Conservation (phyloP, 92 coral and sea anemone species). For the Phymanthus crucifer region DNA sequence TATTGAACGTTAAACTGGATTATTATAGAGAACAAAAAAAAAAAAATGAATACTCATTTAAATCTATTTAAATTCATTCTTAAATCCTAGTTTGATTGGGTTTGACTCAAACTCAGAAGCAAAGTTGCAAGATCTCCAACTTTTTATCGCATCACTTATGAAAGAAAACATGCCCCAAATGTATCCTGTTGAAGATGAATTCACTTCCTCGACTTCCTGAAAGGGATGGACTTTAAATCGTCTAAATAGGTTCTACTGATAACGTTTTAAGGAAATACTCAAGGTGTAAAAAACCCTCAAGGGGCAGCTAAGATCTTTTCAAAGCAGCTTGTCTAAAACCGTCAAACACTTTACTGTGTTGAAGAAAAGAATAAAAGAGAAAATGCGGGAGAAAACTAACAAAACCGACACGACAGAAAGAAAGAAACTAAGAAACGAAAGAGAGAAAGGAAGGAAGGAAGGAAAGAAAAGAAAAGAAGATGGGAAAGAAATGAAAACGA, state of each 20-base stretch:
- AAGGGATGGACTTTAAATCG: not conserved
- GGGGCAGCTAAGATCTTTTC: not conserved
- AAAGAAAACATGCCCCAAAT: not conserved
- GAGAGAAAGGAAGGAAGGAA: not conserved
- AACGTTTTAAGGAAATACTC: not conserved
- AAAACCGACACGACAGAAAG: too few species aligned
- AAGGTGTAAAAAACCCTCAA: not conserved
- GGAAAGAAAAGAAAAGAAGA: not conserved
- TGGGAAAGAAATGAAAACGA: not conserved
- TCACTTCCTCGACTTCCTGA: not conserved
- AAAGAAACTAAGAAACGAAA: not conserved
- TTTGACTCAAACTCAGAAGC: not conserved
- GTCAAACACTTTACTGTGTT: too few species aligned
- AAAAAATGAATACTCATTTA: too few species aligned
- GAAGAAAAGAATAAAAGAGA: not conserved
- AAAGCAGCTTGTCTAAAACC: not conserved
- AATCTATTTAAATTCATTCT: too few species aligned
- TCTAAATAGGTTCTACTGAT: not conserved
- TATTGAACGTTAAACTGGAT: too few species aligned
- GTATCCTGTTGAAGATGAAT: conserved; percentile 2
- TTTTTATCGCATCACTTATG: not conserved
- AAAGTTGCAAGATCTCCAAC: not conserved
- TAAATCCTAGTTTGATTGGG: too few species aligned
- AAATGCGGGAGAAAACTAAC: too few species aligned
- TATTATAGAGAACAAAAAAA: too few species aligned